These are phyloP conservation scores for Silurus glanis DNA, from an alignment of 2,113 vertebrate genomes.

Conservation along the genomic window DNA sequence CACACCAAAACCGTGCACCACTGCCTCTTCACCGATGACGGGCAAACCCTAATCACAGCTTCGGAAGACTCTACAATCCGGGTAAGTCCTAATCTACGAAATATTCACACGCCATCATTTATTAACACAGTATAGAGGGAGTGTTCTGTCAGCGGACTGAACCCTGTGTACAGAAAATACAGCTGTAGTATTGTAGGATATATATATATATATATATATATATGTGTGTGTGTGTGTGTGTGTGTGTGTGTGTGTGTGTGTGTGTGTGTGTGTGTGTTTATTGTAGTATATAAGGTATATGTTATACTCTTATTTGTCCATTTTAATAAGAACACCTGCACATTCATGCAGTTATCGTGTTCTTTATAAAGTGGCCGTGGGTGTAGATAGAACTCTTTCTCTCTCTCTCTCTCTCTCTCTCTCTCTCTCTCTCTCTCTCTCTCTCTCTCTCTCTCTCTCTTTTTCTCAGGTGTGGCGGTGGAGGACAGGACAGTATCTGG, in stretches of 20 bases:
- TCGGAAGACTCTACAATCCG: slow-evolving; percentile 85
- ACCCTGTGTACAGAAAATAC: neutral
- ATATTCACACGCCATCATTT: too few relatives aligned
- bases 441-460: too few relatives aligned
- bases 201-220: too few relatives aligned
- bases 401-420: neutral
- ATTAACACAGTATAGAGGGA: neutral
- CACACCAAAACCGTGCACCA: slow-evolving; percentile 81
- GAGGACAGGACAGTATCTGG: slow-evolving; percentile 71
- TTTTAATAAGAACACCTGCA: too few relatives aligned
- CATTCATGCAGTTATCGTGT: too few relatives aligned
- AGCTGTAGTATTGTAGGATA: too few relatives aligned
- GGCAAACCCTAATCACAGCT: slow-evolving; percentile 81
- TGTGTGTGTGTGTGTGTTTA: too few relatives aligned
- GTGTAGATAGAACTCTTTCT: neutral
- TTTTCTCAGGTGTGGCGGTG: slow-evolving; percentile 86
- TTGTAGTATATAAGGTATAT: too few relatives aligned
- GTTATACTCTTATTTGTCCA: too few relatives aligned
- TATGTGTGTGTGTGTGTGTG: too few relatives aligned
- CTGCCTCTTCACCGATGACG: slow-evolving; percentile 80
- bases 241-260: too few relatives aligned
- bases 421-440: neutral
- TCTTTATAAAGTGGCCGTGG: too few relatives aligned
- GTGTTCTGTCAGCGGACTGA: neutral
- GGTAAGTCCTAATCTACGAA: slow-evolving; percentile 64